phyloP scores from a whole-genome alignment of 2,797 vertebrate genomes.

The Ctenopoma multispine region DNA sequence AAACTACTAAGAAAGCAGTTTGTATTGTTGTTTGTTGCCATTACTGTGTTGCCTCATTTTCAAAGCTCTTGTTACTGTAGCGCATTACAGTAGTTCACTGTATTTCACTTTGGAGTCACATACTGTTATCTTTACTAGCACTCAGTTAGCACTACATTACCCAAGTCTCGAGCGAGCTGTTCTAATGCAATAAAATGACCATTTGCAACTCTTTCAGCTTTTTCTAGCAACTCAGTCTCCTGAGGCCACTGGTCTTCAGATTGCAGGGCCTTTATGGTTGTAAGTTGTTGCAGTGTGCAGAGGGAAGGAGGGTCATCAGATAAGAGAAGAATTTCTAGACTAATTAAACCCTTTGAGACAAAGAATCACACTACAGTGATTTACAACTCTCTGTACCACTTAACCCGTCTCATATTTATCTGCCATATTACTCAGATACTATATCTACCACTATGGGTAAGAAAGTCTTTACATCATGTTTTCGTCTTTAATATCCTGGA shows the following conservation, averaged over 20 bases:
- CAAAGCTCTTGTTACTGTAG: constrained; percentile 47
- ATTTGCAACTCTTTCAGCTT: constrained; percentile 86
- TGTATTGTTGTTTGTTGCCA: constrained; percentile 41
- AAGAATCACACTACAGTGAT: constrained; percentile 87
- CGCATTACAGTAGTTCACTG: constrained; percentile 47
- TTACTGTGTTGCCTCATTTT: constrained; percentile 35
- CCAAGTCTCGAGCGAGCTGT: constrained; percentile 84
- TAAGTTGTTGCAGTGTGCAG: constrained; percentile 85
- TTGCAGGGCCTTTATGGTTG: constrained; percentile 84
- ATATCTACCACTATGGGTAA: constrained; percentile 71
- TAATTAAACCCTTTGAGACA: constrained; percentile 90
- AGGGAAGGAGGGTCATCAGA: constrained; percentile 81
- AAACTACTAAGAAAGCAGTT: constrained; percentile 43
- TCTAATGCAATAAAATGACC: constrained; percentile 85
- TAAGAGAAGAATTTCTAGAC: constrained; percentile 87
- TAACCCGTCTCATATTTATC: constrained; percentile 87
- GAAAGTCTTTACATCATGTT: constrained; percentile 42
- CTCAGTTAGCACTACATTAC: constrained; percentile 84
- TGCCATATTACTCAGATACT: constrained; percentile 82
- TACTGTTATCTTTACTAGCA: constrained; percentile 76
- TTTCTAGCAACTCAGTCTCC: constrained; percentile 85
- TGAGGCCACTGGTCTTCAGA: constrained; percentile 87
- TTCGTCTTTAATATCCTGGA: constrained; percentile 36
- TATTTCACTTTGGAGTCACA: constrained; percentile 69
- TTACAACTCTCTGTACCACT: constrained; percentile 88